Evolutionary conservation across 2,797 vertebrate species (phyloP).

Genomic region (Hipposideros larvatus): DNA sequence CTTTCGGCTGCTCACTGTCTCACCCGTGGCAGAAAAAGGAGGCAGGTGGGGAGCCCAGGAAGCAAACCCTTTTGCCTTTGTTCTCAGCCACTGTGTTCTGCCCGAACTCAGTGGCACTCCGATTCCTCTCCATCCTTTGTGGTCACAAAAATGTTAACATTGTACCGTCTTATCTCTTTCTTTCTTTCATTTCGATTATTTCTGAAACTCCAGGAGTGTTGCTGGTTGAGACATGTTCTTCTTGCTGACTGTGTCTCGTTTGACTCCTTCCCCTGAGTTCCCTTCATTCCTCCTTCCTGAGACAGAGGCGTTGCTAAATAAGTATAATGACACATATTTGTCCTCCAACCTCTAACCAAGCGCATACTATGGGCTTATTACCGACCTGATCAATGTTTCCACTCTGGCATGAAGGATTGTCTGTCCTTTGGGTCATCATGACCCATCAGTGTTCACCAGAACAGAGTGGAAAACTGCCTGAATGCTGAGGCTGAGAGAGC

Average conservation of each 20-base stretch:
- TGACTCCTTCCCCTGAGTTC: neutral
- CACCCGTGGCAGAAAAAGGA: neutral
- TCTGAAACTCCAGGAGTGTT: neutral
- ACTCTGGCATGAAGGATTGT: neutral
- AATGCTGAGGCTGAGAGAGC: neutral
- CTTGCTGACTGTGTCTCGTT: neutral
- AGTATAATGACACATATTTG: rapidly evolving
- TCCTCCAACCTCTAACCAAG: neutral
- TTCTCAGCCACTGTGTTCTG: neutral
- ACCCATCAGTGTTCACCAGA: neutral
- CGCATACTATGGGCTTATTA: neutral
- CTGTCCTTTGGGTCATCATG: neutral
- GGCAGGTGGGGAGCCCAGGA: neutral
- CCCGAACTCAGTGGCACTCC: neutral
- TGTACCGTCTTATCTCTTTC: neutral
- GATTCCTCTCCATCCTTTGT: neutral
- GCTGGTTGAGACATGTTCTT: neutral
- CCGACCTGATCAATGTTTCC: neutral
- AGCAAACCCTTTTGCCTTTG: neutral
- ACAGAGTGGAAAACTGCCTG: rapidly evolving
- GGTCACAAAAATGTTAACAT: neutral
- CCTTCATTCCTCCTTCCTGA: neutral
- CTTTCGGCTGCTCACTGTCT: neutral
- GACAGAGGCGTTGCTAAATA: neutral
- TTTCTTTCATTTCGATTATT: neutral